phyloP scores from a whole-genome alignment of 2,797 vertebrate genomes.

The Pachyuromys duprasi region DNA sequence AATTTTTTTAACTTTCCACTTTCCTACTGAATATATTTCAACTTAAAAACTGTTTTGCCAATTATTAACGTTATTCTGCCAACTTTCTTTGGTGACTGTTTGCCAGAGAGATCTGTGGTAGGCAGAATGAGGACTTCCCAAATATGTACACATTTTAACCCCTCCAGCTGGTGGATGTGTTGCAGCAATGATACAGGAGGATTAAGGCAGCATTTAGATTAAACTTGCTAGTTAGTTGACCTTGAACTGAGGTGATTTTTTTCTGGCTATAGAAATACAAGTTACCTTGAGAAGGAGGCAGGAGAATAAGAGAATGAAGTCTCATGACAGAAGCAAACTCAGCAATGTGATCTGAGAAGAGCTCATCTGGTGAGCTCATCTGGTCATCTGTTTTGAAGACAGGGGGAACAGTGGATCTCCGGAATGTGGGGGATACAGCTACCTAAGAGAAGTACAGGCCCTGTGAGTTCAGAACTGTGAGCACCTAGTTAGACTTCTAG shows the following conservation, averaged over 20 bases:
- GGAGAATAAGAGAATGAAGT: not conserved
- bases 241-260: not conserved
- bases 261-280: not conserved
- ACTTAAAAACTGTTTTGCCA: not conserved
- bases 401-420: not conserved
- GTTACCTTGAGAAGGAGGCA: not conserved
- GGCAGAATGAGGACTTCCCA: not conserved
- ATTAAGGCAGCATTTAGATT: not conserved
- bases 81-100: not conserved
- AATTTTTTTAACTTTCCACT: not conserved
- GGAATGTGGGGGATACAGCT: not conserved
- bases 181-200: not conserved
- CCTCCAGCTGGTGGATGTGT: not conserved
- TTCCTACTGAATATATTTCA: not conserved
- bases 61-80: not conserved
- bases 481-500: not conserved
- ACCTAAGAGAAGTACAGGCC: not conserved
- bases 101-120: not conserved
- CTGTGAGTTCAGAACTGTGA: not conserved
- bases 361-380: not conserved
- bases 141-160: not conserved
- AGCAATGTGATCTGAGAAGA: not conserved
- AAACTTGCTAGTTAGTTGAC: conserved; percentile 9
- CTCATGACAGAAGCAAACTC: not conserved
- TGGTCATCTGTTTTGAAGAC: not conserved